Percentiles rank a stretch among this genome's conserved stretches.
These are phyloP conservation scores for Drosophila orosa DNA, from an alignment of 1,140 invertebrate species.

Conservation along the genomic window DNA sequence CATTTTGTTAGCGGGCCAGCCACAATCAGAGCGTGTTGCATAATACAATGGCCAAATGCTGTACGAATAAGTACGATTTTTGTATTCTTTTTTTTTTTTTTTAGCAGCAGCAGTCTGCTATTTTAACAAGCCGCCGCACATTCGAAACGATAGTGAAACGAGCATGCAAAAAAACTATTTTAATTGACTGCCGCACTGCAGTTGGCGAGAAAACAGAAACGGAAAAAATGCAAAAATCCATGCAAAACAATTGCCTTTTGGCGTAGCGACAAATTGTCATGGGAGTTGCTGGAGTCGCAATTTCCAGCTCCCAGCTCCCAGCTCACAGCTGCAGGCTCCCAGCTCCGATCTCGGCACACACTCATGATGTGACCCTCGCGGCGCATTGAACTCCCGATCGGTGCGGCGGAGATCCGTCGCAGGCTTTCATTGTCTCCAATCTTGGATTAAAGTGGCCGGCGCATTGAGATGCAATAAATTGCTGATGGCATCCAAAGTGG, in stretches of 20 bases:
- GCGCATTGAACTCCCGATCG: constrained; percentile 73
- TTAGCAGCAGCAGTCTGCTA: constrained; percentile 36
- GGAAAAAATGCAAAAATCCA: constrained; percentile 63
- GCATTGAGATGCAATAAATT: constrained; percentile 65
- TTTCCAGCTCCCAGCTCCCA: constrained; percentile 7
- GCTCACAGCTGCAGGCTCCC: constrained; percentile 1
- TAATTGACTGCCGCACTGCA: constrained; percentile 66
- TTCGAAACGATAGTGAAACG: constrained; percentile 75
- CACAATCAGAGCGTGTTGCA: constrained; percentile 83
- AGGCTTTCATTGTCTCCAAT: constrained; percentile 43
- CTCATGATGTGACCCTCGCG: constrained; percentile 71
- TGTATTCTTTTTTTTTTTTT: constrained; percentile 6
- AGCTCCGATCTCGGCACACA: constrained; percentile 17
- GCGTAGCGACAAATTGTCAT: constrained; percentile 80
- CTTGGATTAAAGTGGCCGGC: constrained; percentile 38
- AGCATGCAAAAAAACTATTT: constrained; percentile 79
- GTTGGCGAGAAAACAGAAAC: constrained; percentile 23
- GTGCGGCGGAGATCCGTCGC: constrained; percentile 29
- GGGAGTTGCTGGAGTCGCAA: constrained; percentile 55
- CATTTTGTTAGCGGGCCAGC: constrained; percentile 34
- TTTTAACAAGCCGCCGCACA: constrained; percentile 73
- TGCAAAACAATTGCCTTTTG: constrained; percentile 77
- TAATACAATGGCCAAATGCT: constrained; percentile 71
- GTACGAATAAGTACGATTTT: constrained; percentile 46
- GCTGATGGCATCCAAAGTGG: constrained; percentile 68